A percentile compares a stretch with the other conserved stretches of the same genome.
Evolutionary conservation across 2,113 vertebrate species (phyloP).

Genomic region (Fulica atra): DNA sequence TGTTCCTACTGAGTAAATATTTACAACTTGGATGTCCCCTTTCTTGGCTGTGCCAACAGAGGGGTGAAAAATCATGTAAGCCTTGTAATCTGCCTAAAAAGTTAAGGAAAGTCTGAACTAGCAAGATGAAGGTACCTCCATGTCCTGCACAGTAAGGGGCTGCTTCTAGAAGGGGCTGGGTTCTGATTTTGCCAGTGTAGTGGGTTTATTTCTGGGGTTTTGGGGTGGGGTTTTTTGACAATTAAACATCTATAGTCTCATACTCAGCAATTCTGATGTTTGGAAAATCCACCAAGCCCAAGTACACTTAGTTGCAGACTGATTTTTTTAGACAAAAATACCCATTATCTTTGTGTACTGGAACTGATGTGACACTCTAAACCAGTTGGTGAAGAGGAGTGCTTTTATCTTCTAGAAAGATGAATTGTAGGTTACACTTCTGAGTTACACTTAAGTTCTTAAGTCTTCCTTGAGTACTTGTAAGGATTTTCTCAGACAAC

Average conservation of each 20-base stretch:
- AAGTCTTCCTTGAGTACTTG: neutral
- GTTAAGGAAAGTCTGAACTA: neutral
- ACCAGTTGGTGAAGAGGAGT: neutral
- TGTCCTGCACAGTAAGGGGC: neutral
- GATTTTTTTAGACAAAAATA: neutral
- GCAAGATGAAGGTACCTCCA: neutral
- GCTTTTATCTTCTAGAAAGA: neutral
- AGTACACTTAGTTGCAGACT: neutral
- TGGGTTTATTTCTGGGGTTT: too few relatives aligned
- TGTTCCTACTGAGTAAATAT: neutral
- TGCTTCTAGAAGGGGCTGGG: neutral
- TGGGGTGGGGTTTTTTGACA: too few relatives aligned
- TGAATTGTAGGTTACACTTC: neutral
- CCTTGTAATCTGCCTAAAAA: neutral
- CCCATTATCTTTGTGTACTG: neutral
- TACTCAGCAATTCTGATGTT: neutral
- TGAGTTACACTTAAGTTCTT: neutral
- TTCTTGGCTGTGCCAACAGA: neutral
- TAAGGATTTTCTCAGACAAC: neutral
- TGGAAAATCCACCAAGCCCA: neutral
- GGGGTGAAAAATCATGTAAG: neutral
- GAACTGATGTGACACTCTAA: neutral
- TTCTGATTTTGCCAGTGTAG: neutral
- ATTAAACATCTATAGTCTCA: neutral
- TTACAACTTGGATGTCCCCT: neutral